Evolutionary conservation across 2,888 invertebrate genomes (phyloP).

Genomic region (Alcis repandata): DNA sequence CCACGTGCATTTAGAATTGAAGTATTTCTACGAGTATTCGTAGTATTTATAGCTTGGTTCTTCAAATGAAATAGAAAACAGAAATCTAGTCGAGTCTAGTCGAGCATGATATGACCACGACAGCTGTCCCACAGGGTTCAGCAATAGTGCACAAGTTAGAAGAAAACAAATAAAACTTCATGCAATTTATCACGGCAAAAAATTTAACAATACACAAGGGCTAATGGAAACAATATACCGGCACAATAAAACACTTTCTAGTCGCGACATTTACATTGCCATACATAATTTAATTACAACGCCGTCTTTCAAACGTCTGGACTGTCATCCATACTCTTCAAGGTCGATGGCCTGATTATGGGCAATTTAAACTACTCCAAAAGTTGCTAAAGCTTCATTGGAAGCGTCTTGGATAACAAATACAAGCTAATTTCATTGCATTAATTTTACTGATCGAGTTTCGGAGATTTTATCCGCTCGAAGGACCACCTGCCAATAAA

Average conservation of each 20-base stretch:
- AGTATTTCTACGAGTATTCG: too few species aligned
- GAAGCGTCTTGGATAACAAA: neutral
- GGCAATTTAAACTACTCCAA: neutral
- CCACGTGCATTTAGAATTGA: neutral
- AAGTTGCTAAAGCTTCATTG: neutral
- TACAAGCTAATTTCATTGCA: neutral
- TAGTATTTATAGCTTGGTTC: too few species aligned
- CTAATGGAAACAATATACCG: neutral
- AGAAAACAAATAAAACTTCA: neutral
- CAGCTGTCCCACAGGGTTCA: too few species aligned
- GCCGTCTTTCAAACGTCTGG: slow-evolving; percentile 40
- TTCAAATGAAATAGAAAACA: too few species aligned
- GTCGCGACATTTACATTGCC: slow-evolving; percentile 14
- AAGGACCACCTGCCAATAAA: too few species aligned
- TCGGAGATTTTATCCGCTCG: too few species aligned
- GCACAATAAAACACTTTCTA: slow-evolving; percentile 24
- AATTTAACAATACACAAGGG: neutral
- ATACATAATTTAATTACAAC: slow-evolving; percentile 38
- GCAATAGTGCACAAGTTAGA: too few species aligned
- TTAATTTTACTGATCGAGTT: neutral
- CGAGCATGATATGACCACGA: too few species aligned
- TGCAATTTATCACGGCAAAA: neutral
- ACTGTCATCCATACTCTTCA: slow-evolving; percentile 22
- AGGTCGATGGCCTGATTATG: slow-evolving; percentile 31
- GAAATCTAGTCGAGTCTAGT: too few species aligned